Conservation (phyloP, 2,113 vertebrate genomes). For the Catharus bicknelli region DNA sequence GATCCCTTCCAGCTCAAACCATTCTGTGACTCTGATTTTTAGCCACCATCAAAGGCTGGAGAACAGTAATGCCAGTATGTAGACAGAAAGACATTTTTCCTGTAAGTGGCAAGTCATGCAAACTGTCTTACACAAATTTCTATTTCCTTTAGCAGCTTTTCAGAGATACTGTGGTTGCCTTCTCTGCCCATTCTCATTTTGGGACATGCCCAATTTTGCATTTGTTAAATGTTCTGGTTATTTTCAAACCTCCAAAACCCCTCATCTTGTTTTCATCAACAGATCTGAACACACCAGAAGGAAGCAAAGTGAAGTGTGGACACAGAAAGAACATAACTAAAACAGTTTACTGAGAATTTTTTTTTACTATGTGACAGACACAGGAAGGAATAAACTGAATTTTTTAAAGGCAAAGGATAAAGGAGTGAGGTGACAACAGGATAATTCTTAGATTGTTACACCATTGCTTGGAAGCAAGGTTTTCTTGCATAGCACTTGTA, state of each 20-base stretch:
- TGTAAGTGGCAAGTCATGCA: not conserved
- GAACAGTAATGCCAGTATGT: not conserved
- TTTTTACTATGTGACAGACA: not conserved
- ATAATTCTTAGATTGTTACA: not conserved
- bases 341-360: not conserved
- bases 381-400: not conserved
- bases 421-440: not conserved
- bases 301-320: not conserved
- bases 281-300: not conserved
- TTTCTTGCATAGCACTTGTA: not conserved
- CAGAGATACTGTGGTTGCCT: not conserved
- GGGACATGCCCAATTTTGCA: not conserved
- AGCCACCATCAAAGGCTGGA: not conserved
- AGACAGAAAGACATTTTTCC: not conserved
- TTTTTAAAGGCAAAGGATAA: slow-evolving; percentile 9
- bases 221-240: not conserved
- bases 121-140: not conserved
- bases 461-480: not conserved
- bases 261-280: not conserved
- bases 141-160: not conserved
- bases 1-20: not conserved
- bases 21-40: not conserved
- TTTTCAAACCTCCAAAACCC: not conserved
- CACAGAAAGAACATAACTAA: not conserved
- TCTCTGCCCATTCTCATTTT: not conserved